Percentiles rank a stretch among this genome's conserved stretches.
Evolutionary conservation across 2,113 vertebrate species (phyloP).

Genomic region (Lanius collurio): DNA sequence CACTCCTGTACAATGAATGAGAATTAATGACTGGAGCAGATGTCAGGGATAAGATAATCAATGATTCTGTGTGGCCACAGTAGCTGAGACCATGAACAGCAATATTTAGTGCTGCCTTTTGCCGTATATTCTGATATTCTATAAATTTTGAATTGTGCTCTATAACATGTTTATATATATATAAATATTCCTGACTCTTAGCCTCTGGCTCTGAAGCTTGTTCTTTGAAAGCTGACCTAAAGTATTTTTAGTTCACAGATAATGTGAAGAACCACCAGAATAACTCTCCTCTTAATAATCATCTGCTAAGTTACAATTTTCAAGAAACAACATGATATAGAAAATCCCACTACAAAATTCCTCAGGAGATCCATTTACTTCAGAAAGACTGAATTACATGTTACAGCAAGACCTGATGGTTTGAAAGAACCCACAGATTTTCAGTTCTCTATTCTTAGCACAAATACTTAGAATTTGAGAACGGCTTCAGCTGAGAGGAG

Average conservation of each 20-base stretch:
- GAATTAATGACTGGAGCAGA: background rate
- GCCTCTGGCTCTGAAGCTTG: background rate
- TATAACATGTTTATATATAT: background rate
- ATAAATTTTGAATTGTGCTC: background rate
- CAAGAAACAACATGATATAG: background rate
- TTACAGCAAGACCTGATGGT: background rate
- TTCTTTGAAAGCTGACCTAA: background rate
- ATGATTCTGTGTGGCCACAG: background rate
- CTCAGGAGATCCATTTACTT: background rate
- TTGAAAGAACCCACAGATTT: background rate
- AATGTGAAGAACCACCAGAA: background rate
- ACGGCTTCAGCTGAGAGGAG: background rate
- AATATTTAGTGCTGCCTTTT: background rate
- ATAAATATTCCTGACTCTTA: background rate
- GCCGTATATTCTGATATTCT: background rate
- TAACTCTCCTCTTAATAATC: background rate
- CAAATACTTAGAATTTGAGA: background rate
- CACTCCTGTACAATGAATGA: background rate
- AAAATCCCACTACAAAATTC: background rate
- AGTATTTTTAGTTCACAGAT: background rate
- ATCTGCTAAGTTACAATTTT: background rate
- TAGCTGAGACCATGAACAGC: background rate
- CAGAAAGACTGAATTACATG: background rate
- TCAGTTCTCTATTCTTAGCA: background rate
- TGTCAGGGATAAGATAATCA: background rate